Conservation (phyloP, 1,140 invertebrate species). For the Drosophila pectinifera region DNA sequence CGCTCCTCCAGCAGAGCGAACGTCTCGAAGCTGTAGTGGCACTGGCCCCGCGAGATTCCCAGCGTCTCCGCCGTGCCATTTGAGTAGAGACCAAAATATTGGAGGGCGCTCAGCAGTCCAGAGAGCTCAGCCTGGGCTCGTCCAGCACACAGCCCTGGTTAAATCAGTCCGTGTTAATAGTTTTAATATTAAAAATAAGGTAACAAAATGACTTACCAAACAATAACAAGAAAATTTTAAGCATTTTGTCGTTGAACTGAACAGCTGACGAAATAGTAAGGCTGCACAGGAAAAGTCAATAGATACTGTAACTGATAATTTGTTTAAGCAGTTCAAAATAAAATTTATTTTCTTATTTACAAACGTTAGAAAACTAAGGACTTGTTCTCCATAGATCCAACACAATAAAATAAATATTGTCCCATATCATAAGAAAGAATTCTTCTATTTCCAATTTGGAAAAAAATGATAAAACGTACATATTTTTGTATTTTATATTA, state of each 20-base stretch:
- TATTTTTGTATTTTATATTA: no score
- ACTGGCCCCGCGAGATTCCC: constrained; percentile 57
- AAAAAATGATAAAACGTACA: no score
- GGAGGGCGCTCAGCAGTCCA: constrained; percentile 44
- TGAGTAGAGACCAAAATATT: constrained; percentile 54
- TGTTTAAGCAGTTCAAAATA: background rate
- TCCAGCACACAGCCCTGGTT: constrained; percentile 14
- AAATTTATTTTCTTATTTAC: background rate
- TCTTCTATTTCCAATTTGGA: no score
- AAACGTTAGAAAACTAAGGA: background rate
- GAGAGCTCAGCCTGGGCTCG: constrained; percentile 46
- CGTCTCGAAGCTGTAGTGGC: constrained; percentile 57
- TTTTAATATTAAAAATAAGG: background rate
- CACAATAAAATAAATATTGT: no score
- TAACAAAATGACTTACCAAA: constrained; percentile 13
- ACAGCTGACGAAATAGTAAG: constrained; percentile 28
- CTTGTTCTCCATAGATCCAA: no score
- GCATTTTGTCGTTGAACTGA: constrained; percentile 27
- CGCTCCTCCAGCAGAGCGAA: constrained; percentile 54
- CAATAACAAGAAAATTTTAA: constrained; percentile 34
- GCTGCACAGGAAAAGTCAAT: background rate
- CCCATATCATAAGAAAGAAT: no score
- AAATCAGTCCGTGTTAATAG: background rate
- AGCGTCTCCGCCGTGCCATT: constrained; percentile 34
- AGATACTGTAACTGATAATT: background rate